Evolutionary conservation across 2,797 vertebrate species (phyloP), one percentile per base, ranked within the genome.

Genomic region (Champsocephalus esox): DNA sequence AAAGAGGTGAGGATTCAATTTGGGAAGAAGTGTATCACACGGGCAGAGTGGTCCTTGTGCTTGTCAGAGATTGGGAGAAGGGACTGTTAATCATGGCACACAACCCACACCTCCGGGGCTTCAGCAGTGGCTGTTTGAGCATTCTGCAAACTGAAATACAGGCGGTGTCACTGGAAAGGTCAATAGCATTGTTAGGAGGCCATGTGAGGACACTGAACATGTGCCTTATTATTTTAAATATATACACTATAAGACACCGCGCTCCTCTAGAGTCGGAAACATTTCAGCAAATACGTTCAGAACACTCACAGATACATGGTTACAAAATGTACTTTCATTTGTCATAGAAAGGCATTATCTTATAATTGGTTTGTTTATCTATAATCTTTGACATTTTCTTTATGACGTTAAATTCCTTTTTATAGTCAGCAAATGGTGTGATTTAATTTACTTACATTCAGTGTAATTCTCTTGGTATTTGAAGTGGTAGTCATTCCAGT

Each of bases 11-110:
- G 87, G 86, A 93, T 93, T 92, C 92, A 94, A 92, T 94, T 94
- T 93, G 80, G 87, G 83, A 81, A 74, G 85, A 87, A 89, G 92
- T 93, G 88, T 91, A 92, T 94, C 94, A 92, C 86, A 56, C 67
- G 9, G 85, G 75, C 66, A 76, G 86, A 89, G 87, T 79, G 87
- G 91, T 89, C 87, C 86, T 88, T 87, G 89, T 94, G 94, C 87
- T 84, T 92, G 92, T 94, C 93, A 93, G 86, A 94, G 91, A 94
- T 92, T 93, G 91, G 89, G 82, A 77, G 79, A 67, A 77, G 46
- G 75, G 75, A 64, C 81, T 49, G 90, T 94, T 93, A 92, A 92
- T 94, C 93, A 92, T 7, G 55, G 61, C 64, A 14, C 77, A 65
- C 75, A 59, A 55, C 52, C 59, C 28, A 46, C 81, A 73, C 79